phyloP scores from a whole-genome alignment of 2,888 invertebrate genomes.

The Conchocele bisecta region DNA sequence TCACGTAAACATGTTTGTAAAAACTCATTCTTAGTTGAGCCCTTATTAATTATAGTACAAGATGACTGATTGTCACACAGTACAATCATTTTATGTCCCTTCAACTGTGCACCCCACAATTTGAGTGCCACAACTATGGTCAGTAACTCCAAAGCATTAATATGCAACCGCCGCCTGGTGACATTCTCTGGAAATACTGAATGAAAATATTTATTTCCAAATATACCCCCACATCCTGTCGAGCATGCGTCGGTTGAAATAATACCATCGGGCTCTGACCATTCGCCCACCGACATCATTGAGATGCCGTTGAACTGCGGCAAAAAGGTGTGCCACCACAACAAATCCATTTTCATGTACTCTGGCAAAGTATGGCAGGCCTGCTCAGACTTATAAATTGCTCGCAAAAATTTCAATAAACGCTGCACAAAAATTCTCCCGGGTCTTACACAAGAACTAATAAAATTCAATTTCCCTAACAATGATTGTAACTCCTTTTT shows the following conservation, averaged over 20 bases:
- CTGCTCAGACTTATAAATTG: background rate
- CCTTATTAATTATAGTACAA: background rate
- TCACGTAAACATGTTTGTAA: constrained; percentile 1
- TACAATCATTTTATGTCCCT: background rate
- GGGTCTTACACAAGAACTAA: background rate
- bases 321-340: constrained; percentile 36
- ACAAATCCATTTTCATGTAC: constrained; percentile 12
- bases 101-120: background rate
- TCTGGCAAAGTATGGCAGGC: background rate
- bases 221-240: constrained; percentile 25
- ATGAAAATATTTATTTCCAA: constrained; percentile 16
- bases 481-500: background rate
- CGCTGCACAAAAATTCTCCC: background rate
- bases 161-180: background rate
- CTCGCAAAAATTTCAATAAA: constrained; percentile 14
- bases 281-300: constrained; percentile 21
- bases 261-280: constrained; percentile 26
- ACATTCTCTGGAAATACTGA: background rate
- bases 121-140: background rate
- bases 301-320: constrained; percentile 30
- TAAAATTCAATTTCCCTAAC: background rate
- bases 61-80: background rate
- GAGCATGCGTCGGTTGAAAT: constrained; percentile 27
- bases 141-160: background rate
- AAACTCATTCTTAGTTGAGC: background rate